Evolutionary conservation across 2,113 vertebrate genomes (phyloP).

Genomic region (Dendropsophus ebraccatus): DNA sequence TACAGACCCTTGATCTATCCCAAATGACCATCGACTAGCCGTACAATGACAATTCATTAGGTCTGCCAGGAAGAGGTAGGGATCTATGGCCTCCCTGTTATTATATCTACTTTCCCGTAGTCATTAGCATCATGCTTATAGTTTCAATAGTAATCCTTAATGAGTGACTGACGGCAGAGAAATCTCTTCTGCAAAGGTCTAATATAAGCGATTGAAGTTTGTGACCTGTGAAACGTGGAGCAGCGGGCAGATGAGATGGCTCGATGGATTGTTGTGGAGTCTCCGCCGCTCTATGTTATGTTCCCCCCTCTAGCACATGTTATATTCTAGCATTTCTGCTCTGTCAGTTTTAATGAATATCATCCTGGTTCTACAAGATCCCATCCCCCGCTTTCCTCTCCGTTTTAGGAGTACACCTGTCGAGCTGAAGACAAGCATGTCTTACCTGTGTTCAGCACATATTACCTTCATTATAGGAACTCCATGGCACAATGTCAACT

Average conservation of each 20-base stretch:
- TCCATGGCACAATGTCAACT: not conserved
- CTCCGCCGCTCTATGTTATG: conserved; percentile 12
- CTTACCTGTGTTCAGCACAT: not conserved
- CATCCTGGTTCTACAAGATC: not conserved
- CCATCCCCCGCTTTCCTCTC: not conserved
- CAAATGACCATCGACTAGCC: no score
- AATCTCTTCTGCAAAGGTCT: not conserved
- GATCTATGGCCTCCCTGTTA: not conserved
- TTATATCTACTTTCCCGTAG: not conserved
- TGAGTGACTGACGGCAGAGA: conserved; percentile 14
- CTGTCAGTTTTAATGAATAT: conserved; percentile 51
- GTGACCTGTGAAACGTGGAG: conserved; percentile 48
- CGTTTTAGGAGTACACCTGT: conserved; percentile 32
- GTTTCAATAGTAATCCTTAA: conserved; percentile 1
- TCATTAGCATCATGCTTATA: conserved; percentile 5
- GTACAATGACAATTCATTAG: not conserved
- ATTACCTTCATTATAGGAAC: not conserved
- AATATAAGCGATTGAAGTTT: conserved; percentile 24
- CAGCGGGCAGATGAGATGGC: not conserved
- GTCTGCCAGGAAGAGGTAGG: not conserved
- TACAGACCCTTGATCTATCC: no score
- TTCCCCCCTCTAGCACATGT: conserved; percentile 47
- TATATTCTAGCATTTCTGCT: conserved; percentile 45
- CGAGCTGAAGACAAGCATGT: not conserved
- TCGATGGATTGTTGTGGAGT: conserved; percentile 9